phyloP scores from a whole-genome alignment of 2,888 invertebrate genomes.

The Cryptocheilus praepositus region DNA sequence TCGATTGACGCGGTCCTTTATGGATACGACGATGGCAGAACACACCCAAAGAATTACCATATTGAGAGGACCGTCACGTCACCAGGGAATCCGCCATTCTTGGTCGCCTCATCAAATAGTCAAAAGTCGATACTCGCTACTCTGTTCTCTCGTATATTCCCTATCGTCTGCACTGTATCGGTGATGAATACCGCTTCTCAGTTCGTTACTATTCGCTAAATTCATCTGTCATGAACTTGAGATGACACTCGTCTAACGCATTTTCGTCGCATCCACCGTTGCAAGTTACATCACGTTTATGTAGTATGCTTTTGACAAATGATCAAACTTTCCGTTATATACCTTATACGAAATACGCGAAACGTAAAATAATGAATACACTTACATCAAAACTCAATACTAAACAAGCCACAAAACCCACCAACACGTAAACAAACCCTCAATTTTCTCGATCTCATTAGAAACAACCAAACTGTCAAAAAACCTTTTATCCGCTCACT shows the following conservation, averaged over 20 bases:
- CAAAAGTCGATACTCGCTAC: conserved; percentile 61
- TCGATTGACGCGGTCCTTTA: conserved; percentile 51
- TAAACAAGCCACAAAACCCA: too few species aligned
- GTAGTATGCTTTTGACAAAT: too few species aligned
- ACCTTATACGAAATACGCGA: too few species aligned
- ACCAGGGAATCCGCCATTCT: conserved; percentile 57
- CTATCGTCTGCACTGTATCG: conserved; percentile 10
- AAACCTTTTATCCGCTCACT: too few species aligned
- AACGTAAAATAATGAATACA: too few species aligned
- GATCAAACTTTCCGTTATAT: too few species aligned
- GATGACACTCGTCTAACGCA: not conserved
- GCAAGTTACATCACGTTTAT: too few species aligned
- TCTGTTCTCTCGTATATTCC: conserved; percentile 35
- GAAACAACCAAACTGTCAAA: too few species aligned
- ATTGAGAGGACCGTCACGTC: conserved; percentile 57
- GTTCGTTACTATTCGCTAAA: not conserved
- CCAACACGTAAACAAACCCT: too few species aligned
- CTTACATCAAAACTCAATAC: too few species aligned
- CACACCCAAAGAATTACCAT: conserved; percentile 53
- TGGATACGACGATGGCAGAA: conserved; percentile 33
- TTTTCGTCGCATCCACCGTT: not conserved
- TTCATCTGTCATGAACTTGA: not conserved
- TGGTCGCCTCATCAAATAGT: conserved; percentile 64
- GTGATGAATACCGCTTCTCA: not conserved
- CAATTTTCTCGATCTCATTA: too few species aligned